phyloP scores from a whole-genome alignment of 2,888 invertebrate genomes.

The Acanthosepion esculentum region DNA sequence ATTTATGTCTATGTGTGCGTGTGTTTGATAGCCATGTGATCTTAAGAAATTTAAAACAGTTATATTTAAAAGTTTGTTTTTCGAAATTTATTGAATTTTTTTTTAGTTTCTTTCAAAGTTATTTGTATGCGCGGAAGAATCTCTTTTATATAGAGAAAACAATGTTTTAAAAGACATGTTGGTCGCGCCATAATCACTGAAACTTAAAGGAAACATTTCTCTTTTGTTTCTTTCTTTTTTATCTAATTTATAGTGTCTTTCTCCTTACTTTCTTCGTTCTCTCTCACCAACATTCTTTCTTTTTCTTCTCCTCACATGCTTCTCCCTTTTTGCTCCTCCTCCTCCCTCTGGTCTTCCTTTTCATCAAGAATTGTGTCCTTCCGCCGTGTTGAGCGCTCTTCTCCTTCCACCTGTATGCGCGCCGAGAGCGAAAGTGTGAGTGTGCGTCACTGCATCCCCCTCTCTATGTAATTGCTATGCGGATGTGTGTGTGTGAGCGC shows the following conservation, averaged over 20 bases:
- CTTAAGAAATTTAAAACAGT: not conserved
- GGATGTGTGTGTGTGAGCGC: conserved; percentile 41
- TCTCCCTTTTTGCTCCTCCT: not conserved
- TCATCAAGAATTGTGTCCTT: conserved; percentile 40
- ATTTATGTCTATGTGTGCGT: not conserved
- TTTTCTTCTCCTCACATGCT: not conserved
- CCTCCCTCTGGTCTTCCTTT: not conserved
- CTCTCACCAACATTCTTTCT: not conserved
- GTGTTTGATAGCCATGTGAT: not conserved
- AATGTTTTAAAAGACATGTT: not conserved
- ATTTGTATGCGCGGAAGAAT: not conserved
- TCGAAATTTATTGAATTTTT: not conserved
- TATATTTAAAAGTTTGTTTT: not conserved
- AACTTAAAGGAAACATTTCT: not conserved
- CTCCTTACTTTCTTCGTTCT: not conserved
- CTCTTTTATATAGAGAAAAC: not conserved
- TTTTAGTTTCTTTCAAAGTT: not conserved
- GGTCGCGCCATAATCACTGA: not conserved
- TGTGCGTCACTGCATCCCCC: conserved; percentile 25
- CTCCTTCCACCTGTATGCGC: not conserved
- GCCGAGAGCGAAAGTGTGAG: conserved; percentile 8
- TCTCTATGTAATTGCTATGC: not conserved
- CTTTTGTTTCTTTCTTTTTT: not conserved
- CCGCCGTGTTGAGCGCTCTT: conserved; percentile 11
- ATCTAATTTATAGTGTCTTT: not conserved